A percentile compares a stretch with the other conserved stretches of the same genome.
These are phyloP conservation scores for Triplophysa bombifrons DNA, from an alignment of 2,797 vertebrate species.

Conservation along the genomic window DNA sequence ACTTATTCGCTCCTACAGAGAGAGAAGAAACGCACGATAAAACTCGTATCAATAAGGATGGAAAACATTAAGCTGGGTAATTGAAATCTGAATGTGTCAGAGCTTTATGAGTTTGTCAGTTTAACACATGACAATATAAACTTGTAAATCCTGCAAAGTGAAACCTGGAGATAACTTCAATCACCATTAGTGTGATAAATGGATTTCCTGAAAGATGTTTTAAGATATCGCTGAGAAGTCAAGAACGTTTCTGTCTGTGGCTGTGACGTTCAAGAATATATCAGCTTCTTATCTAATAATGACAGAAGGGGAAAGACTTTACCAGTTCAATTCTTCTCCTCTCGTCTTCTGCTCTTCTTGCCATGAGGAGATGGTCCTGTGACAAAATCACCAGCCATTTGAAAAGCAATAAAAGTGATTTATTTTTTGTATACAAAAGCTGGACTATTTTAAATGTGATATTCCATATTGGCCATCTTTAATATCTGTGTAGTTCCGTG, in stretches of 20 bases:
- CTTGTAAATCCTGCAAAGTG: background rate
- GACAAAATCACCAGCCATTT: slow-evolving; percentile 24
- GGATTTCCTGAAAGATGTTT: background rate
- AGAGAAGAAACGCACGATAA: background rate
- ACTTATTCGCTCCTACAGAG: slow-evolving; percentile 72
- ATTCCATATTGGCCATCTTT: too few species aligned
- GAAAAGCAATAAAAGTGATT: background rate
- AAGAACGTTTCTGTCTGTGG: background rate
- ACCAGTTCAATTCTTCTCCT: slow-evolving; percentile 71
- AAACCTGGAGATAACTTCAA: background rate
- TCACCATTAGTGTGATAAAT: background rate
- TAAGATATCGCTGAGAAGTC: background rate
- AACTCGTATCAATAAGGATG: background rate
- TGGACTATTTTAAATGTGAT: background rate
- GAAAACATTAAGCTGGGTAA: slow-evolving; percentile 2
- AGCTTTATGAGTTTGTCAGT: background rate
- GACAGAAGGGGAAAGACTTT: slow-evolving; percentile 5
- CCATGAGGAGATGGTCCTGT: slow-evolving; percentile 74
- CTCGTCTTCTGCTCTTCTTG: slow-evolving; percentile 69
- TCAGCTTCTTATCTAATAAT: background rate
- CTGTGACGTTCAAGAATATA: background rate
- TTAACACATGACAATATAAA: background rate
- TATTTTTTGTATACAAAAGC: background rate
- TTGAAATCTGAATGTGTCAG: background rate
- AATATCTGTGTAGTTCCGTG: too few species aligned